These are phyloP conservation scores for Cichladusa arquata DNA, from an alignment of 2,113 vertebrate species.

Conservation along the genomic window DNA sequence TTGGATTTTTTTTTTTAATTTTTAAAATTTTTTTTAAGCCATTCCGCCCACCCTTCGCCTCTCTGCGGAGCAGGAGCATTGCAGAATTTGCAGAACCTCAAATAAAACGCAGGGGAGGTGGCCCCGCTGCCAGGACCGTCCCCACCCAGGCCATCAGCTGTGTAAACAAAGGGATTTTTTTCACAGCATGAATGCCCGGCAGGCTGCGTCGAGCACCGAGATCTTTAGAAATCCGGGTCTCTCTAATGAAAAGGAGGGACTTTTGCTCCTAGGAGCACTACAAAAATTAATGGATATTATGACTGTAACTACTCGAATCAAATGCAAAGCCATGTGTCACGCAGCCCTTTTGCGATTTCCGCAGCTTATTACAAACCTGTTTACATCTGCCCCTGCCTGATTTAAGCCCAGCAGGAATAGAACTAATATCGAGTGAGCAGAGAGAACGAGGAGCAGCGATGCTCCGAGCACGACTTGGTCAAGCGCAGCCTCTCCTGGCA, in stretches of 20 bases:
- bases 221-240: background rate
- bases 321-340: background rate
- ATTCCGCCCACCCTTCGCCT: background rate
- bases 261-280: background rate
- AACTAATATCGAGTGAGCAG: background rate
- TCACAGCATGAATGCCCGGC: rapidly evolving
- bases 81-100: background rate
- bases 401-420: background rate
- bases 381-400: background rate
- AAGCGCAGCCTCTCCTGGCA: rapidly evolving
- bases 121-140: background rate
- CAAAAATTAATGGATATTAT: conserved; percentile 19
- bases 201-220: background rate
- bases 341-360: background rate
- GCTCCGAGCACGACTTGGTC: rapidly evolving
- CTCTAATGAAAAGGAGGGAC: background rate
- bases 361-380: background rate
- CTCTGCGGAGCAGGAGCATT: background rate
- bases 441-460: background rate
- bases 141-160: background rate
- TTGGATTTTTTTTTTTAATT: too few relatives aligned
- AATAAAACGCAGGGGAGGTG: background rate
- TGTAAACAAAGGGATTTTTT: background rate
- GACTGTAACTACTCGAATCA: background rate
- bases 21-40: background rate